Evolutionary conservation across 2,113 vertebrate genomes (phyloP).

Genomic region (Gadus macrocephalus): DNA sequence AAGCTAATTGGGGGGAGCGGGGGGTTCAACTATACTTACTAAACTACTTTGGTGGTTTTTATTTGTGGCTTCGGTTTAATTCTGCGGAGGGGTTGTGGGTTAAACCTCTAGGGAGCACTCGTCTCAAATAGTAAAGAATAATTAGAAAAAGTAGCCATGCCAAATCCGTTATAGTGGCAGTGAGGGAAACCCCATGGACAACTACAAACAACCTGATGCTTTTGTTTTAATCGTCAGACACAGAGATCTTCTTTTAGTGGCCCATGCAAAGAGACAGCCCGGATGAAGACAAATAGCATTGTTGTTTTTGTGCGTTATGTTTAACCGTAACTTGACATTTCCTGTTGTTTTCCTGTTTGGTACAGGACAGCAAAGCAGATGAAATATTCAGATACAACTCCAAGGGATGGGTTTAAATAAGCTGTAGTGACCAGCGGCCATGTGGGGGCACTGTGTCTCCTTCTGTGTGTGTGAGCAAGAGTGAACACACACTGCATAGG

Average conservation of each 20-base stretch:
- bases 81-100: neutral
- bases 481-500: conserved; percentile 46
- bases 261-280: neutral
- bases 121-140: neutral
- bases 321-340: conserved; percentile 13
- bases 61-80: conserved; percentile 4
- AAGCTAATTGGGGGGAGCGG: neutral
- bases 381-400: neutral
- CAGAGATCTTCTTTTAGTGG: neutral
- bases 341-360: neutral
- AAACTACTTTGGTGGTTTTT: neutral
- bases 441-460: conserved; percentile 57
- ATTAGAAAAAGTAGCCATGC: neutral
- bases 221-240: neutral
- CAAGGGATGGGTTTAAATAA: neutral
- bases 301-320: neutral
- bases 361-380: neutral
- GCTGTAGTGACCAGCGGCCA: conserved; percentile 44
- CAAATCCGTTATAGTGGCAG: conserved; percentile 3
- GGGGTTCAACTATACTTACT: too few relatives aligned
- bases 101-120: conserved; percentile 6
- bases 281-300: neutral
- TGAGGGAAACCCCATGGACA: neutral
- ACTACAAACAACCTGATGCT: neutral
- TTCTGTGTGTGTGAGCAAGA: conserved; percentile 37